Base-by-base conservation (phyloP, 2,888 invertebrate species). In the Luperina nickerlii region DNA sequence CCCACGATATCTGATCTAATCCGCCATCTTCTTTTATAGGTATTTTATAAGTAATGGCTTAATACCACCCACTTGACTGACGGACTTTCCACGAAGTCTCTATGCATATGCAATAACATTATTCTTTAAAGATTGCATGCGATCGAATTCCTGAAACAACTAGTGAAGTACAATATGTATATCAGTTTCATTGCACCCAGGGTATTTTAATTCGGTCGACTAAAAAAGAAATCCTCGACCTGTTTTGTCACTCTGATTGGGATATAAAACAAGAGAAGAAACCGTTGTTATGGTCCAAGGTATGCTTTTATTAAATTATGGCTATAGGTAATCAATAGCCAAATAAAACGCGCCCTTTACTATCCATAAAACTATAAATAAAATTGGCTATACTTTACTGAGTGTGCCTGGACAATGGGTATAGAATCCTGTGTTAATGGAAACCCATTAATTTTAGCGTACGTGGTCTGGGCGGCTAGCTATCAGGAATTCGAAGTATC, bases 391-490 rank as follows among this genome's bases (percentile, higher is more conserved):
- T 65, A 57, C 62, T 48, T 54, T 24, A 75, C 63, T 62, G 32
- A 72, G 3, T 57, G 18, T 18, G 48, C 42, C 18, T 71, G 57
- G 24, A 74, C 48, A 79, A 67, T 67, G 69, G 48, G 9, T 63
- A 6, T 18, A 24, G n/a, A 66, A 60, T 13, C 13, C 57, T 71
- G 42, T 42, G n/a, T 68, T 74, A 83, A 67, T 74, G 74, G 48
- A 65, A 48, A 71, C 24, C 62, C 62, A 71, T 79, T 83, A 32
- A 79, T 82, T 83, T 71, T 18, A 38, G 18, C 62, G 38, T 67
- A 71, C 82, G 74, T 79, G 62, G 62, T 74, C 32, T 70, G 54
- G 54, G 62, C 51, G 42, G 51, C 7, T 66, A 73, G 24, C 60
- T 72, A 65, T 69, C 51, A 32, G 42, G 20, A 48, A 48, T 57